Percentiles rank a stretch among this genome's conserved stretches.
phyloP scores from a whole-genome alignment of 2,888 invertebrate genomes.

The Ornithoptera priamus region DNA sequence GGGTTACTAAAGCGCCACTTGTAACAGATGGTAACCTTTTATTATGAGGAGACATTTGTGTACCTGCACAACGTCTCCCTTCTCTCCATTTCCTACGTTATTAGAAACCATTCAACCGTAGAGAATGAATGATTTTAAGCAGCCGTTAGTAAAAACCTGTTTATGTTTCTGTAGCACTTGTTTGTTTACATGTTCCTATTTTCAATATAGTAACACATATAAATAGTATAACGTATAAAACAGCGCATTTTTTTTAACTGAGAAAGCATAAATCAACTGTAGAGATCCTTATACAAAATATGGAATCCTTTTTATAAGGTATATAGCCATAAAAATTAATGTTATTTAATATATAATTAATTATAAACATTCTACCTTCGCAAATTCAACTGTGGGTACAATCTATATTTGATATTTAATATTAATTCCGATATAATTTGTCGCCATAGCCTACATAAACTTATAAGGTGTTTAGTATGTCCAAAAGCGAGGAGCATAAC shows the following conservation, averaged over 20 bases:
- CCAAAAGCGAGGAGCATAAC: slow-evolving; percentile 44
- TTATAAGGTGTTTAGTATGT: slow-evolving; percentile 55
- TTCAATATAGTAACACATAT: neutral
- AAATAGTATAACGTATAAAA: no score
- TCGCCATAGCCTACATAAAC: slow-evolving; percentile 54
- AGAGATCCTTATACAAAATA: no score
- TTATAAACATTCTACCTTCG: neutral
- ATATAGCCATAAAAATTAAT: no score
- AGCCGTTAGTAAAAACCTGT: slow-evolving; percentile 56
- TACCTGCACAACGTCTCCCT: slow-evolving; percentile 64
- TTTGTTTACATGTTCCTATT: slow-evolving; percentile 1
- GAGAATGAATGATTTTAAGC: slow-evolving; percentile 68
- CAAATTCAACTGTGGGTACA: neutral
- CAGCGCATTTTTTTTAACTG: no score
- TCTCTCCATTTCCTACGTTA: slow-evolving; percentile 52
- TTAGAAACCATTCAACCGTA: slow-evolving; percentile 63
- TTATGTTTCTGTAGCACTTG: slow-evolving; percentile 35
- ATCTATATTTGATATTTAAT: neutral
- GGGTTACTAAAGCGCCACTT: slow-evolving; percentile 31
- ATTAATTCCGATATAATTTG: slow-evolving; percentile 18
- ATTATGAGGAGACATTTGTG: slow-evolving; percentile 47
- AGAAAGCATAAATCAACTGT: no score
- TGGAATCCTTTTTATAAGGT: no score
- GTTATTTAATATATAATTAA: neutral
- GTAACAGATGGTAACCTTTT: slow-evolving; percentile 44